phyloP scores from a whole-genome alignment of 2,888 invertebrate species.

The Dorcus hopei region DNA sequence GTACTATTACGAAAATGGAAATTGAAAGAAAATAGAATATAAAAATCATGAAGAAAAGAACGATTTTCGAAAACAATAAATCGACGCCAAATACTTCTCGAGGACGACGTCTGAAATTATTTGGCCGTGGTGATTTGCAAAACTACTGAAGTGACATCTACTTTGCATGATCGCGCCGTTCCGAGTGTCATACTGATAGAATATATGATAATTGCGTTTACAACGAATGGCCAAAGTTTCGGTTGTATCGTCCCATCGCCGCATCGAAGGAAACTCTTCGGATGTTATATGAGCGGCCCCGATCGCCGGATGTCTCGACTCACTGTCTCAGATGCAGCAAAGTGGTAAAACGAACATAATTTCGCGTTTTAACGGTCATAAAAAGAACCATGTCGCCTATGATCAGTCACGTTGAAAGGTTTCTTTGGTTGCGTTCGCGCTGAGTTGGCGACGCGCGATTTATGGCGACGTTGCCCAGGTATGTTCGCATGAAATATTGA shows the following conservation, averaged over 20 bases:
- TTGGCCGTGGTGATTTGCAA: slow-evolving; percentile 34
- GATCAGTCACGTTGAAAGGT: not conserved
- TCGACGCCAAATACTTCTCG: slow-evolving; percentile 17
- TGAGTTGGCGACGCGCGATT: not conserved
- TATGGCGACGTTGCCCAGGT: not conserved
- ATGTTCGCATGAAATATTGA: not conserved
- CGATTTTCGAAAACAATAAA: too few relatives aligned
- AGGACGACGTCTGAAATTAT: slow-evolving; percentile 30
- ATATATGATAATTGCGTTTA: slow-evolving; percentile 47
- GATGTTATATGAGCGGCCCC: slow-evolving; percentile 21
- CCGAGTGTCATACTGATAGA: slow-evolving; percentile 45
- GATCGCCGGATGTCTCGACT: slow-evolving; percentile 18
- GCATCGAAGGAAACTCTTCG: slow-evolving; percentile 33
- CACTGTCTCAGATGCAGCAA: slow-evolving; percentile 17
- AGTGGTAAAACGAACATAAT: not conserved
- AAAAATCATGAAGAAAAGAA: too few relatives aligned
- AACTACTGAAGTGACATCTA: slow-evolving; percentile 35
- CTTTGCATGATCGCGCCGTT: slow-evolving; percentile 48
- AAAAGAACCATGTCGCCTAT: not conserved
- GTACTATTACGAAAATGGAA: too few relatives aligned
- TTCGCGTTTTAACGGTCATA: not conserved
- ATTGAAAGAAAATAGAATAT: too few relatives aligned
- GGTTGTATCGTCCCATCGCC: slow-evolving; percentile 32
- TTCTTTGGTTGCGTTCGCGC: not conserved
- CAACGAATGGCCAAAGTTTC: slow-evolving; percentile 47